Evolutionary conservation across 2,888 invertebrate species (phyloP).

Genomic region (Ennomos fuscantarius): DNA sequence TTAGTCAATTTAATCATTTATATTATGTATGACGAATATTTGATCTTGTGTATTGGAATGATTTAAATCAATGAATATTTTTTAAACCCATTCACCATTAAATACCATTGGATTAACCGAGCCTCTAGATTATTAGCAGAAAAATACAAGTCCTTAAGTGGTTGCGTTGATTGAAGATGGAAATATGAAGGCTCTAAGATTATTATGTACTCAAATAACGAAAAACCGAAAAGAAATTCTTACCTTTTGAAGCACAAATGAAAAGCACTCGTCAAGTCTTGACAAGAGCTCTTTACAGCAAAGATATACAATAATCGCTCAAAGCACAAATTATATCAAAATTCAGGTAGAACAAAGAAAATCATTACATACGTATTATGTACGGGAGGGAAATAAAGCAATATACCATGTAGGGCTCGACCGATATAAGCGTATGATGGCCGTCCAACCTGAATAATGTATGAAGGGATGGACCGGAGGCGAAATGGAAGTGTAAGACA

Average conservation of each 20-base stretch:
- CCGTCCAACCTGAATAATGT: slow-evolving; percentile 60
- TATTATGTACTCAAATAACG: no score
- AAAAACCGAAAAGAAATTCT: no score
- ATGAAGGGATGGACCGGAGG: slow-evolving; percentile 51
- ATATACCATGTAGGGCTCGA: slow-evolving; percentile 46
- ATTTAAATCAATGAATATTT: no score
- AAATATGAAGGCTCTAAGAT: no score
- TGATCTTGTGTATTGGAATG: no score
- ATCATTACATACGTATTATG: slow-evolving; percentile 52
- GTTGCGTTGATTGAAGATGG: no score
- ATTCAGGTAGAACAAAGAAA: slow-evolving; percentile 33
- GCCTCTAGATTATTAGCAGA: no score
- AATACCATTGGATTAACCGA: no score
- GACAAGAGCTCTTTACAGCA: background rate
- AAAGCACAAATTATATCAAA: slow-evolving; percentile 23
- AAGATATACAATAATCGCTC: slow-evolving; percentile 2
- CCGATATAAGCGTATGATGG: slow-evolving; percentile 61
- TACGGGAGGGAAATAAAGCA: slow-evolving; percentile 47
- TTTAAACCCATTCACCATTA: no score
- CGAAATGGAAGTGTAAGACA: slow-evolving; percentile 34
- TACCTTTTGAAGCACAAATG: background rate
- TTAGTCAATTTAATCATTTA: no score
- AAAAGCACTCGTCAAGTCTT: background rate
- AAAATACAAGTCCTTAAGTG: no score
- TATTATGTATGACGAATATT: no score